Evolutionary conservation across 2,888 invertebrate species (phyloP).

Genomic region (Eilema caniola): DNA sequence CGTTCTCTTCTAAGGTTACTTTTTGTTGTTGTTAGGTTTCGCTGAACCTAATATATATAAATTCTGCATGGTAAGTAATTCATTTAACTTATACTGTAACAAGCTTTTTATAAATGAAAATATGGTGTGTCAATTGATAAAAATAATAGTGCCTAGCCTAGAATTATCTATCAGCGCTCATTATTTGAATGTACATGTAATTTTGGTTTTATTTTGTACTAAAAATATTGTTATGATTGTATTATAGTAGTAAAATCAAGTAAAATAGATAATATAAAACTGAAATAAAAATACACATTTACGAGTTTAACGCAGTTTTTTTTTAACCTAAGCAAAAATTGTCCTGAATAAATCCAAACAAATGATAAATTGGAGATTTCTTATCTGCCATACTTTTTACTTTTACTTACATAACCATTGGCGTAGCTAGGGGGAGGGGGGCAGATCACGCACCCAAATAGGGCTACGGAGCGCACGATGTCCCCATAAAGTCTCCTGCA

Average conservation of each 20-base stretch:
- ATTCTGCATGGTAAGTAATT: background rate
- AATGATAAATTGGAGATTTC: no score
- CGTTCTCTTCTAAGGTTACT: no score
- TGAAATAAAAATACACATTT: constrained; percentile 67
- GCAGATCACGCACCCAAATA: no score
- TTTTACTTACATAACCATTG: no score
- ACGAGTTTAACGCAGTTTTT: constrained; percentile 36
- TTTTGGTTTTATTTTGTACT: constrained; percentile 49
- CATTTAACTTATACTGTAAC: constrained; percentile 20
- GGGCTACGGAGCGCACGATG: no score
- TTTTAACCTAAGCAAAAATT: background rate
- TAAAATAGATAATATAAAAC: constrained; percentile 60
- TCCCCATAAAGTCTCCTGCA: no score
- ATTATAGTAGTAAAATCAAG: constrained; percentile 55
- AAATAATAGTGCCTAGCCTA: constrained; percentile 84
- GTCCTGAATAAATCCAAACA: background rate
- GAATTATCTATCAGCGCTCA: constrained; percentile 64
- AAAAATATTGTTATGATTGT: constrained; percentile 53
- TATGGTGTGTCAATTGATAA: constrained; percentile 81
- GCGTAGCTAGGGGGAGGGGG: no score
- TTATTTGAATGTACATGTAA: constrained; percentile 56
- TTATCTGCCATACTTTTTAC: no score
- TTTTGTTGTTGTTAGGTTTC: constrained; percentile 4
- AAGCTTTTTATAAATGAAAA: constrained; percentile 50
- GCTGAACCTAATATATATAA: background rate